Evolutionary conservation across 2,888 invertebrate species (phyloP), one percentile per base, ranked within the genome.

Genomic region (Dastarcus helophoroides): DNA sequence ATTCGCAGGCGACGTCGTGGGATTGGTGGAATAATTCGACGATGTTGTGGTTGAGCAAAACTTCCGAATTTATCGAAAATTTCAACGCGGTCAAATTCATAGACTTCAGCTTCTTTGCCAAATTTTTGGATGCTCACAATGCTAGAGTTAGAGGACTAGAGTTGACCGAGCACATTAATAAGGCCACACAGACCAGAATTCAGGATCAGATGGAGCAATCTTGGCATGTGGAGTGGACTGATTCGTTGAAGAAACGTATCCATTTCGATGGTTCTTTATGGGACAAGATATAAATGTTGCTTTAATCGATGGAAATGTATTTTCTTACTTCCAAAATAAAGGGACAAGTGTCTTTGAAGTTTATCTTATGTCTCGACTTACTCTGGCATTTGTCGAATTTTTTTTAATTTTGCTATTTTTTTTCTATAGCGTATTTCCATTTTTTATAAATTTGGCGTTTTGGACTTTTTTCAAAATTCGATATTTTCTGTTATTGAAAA

Each of bases 141-240:
- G 19, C 19, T n/a, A 11, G 8, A 11, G 25, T 26, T 1, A 58
- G 55, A 29, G 40, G 48, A 25, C 43, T 58, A 14, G 46, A 53
- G 33, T 42, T 57, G 34, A 52, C 57, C 32, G 58, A 59, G 42
- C 53, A 57, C 31, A 47, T 53, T 25, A 50, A 52, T 29, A 60
- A 58, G 42, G 54, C 56, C 1, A 59, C 60, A 1, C 56, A 55
- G 44, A 53, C 54, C 4, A 44, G 60, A 26, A 52, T 60, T 35
- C 62, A 61, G 36, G 61, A 63, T 42, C 58, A 58, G 31, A 33
- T 63, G 40, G 61, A 62, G 42, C 42, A 48, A 22, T 56, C 59
- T 7, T 63, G 63, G 63, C 62, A 63, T 33, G 44, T 50, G 13
- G 61, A 62, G 38, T 63, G 63, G 63, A 61, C 53, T 2, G 60